These are phyloP conservation scores for Turnix velox DNA, from an alignment of 2,113 vertebrate species.

Conservation along the genomic window DNA sequence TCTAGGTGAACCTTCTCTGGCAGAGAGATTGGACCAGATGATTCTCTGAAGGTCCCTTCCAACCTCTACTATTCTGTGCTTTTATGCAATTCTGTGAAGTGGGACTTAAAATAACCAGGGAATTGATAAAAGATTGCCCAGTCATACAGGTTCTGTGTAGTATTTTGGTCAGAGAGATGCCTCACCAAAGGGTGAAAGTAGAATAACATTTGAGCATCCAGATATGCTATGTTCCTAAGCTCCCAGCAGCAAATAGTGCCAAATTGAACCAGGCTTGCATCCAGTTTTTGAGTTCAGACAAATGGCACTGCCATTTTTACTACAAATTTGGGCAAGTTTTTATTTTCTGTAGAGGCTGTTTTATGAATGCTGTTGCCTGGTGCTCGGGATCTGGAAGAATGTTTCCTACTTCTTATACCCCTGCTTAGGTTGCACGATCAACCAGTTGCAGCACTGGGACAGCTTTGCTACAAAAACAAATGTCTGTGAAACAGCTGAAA, in stretches of 20 bases:
- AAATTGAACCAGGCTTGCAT: not conserved
- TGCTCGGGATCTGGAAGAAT: not conserved
- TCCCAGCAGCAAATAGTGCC: not conserved
- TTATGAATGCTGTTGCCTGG: not conserved
- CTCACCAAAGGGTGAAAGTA: not conserved
- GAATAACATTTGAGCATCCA: not conserved
- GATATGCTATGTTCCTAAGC: not conserved
- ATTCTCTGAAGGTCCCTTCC: not conserved
- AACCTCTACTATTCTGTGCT: not conserved
- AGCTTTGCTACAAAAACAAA: not conserved
- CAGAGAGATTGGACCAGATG: not conserved
- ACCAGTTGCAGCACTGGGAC: not conserved
- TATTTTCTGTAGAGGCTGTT: not conserved
- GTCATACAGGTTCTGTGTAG: not conserved
- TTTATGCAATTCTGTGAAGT: not conserved
- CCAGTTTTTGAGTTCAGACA: not conserved
- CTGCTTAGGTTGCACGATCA: not conserved
- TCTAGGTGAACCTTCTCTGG: not conserved
- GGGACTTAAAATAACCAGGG: not conserved
- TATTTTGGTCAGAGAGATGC: not conserved
- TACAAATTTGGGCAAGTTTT: not conserved
- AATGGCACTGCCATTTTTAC: not conserved
- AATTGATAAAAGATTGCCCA: not conserved
- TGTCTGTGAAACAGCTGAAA: not conserved
- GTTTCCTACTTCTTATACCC: not conserved